These are phyloP conservation scores for Cyphomyrmex costatus DNA, from an alignment of 1,140 invertebrate species.

Conservation along the genomic window DNA sequence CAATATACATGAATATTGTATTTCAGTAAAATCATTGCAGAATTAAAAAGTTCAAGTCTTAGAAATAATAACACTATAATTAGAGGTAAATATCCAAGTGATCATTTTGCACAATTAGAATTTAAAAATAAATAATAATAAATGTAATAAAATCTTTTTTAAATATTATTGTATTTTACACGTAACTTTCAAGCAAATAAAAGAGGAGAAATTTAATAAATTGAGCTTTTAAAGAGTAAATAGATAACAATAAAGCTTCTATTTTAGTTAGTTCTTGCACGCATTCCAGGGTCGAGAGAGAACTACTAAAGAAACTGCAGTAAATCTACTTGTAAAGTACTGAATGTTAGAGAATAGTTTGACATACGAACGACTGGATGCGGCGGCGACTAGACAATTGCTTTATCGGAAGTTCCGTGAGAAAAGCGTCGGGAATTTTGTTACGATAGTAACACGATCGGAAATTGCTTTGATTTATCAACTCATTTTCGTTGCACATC, in stretches of 20 bases:
- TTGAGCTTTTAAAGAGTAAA: neutral
- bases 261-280: slow-evolving; percentile 28
- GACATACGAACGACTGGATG: slow-evolving; percentile 46
- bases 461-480: slow-evolving; percentile 52
- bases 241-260: slow-evolving; percentile 26
- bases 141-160: neutral
- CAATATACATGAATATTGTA: neutral
- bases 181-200: neutral
- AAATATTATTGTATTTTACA: neutral
- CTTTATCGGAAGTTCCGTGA: slow-evolving; percentile 54
- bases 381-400: slow-evolving; percentile 37
- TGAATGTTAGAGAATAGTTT: slow-evolving; percentile 53
- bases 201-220: neutral
- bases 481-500: neutral
- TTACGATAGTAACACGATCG: slow-evolving; percentile 44
- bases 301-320: slow-evolving; percentile 41
- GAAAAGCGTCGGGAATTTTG: slow-evolving; percentile 34
- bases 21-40: neutral
- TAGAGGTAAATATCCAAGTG: neutral
- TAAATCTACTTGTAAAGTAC: slow-evolving; percentile 57
- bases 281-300: slow-evolving; percentile 16
- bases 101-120: neutral
- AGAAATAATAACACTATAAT: neutral
- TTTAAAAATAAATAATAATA: slow-evolving; percentile 19
- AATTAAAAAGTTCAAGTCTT: neutral